Conservation (phyloP, 2,888 invertebrate genomes). For the Pasiphila rectangulata region DNA sequence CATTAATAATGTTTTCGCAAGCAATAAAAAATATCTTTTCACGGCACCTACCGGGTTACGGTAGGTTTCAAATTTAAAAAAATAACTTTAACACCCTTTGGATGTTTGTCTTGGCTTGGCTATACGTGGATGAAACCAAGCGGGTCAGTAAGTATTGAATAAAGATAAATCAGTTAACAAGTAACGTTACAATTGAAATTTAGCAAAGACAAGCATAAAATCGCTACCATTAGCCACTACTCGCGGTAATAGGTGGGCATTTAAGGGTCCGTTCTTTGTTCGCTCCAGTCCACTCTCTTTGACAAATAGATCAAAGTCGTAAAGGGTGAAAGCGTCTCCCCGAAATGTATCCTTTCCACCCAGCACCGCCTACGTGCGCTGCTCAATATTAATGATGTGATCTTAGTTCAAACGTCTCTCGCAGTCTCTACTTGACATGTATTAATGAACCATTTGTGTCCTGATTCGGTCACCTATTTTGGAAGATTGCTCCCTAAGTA, state of each 20-base stretch:
- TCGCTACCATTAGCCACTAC: slow-evolving; percentile 39
- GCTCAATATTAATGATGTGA: slow-evolving; percentile 79
- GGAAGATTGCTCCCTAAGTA: slow-evolving; percentile 37
- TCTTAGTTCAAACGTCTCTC: slow-evolving; percentile 72
- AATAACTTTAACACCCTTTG: too few species aligned
- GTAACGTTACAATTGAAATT: slow-evolving; percentile 4
- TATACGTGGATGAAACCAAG: too few species aligned
- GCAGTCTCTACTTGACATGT: slow-evolving; percentile 67
- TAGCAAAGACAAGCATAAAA: slow-evolving; percentile 52
- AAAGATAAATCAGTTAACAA: background rate
- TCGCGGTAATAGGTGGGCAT: slow-evolving; percentile 33
- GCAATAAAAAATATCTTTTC: slow-evolving; percentile 39
- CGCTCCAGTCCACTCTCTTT: slow-evolving; percentile 50
- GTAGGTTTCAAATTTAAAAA: too few species aligned
- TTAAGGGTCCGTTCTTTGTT: slow-evolving; percentile 42
- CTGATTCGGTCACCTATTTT: slow-evolving; percentile 59
- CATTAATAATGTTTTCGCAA: slow-evolving; percentile 21
- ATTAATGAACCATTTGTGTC: slow-evolving; percentile 74
- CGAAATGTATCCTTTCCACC: slow-evolving; percentile 67
- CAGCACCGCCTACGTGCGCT: slow-evolving; percentile 67
- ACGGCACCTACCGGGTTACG: slow-evolving; percentile 31
- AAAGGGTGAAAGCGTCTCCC: slow-evolving; percentile 75
- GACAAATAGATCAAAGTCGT: slow-evolving; percentile 67
- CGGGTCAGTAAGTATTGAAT: background rate
- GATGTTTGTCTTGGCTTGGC: too few species aligned